Conservation (phyloP, 2,113 vertebrate species). For the Pterophyllum scalare region DNA sequence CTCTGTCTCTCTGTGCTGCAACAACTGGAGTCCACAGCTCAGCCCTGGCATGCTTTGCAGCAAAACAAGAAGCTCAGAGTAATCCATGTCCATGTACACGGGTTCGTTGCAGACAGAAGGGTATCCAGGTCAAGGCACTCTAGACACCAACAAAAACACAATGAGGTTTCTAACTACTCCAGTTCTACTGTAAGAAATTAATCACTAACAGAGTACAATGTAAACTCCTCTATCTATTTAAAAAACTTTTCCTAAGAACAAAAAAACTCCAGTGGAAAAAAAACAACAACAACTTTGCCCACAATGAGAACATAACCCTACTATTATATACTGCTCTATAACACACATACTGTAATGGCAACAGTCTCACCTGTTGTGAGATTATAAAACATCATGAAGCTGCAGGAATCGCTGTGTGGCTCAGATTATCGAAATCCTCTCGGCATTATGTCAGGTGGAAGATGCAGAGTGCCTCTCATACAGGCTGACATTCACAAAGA, state of each 20-base stretch:
- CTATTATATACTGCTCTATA: conserved; percentile 14
- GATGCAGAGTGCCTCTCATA: conserved; percentile 23
- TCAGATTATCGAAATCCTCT: conserved; percentile 46
- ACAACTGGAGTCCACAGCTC: conserved; percentile 33
- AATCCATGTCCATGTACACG: conserved; percentile 47
- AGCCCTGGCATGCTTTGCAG: conserved; percentile 29
- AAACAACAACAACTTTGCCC: neutral
- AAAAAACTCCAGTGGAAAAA: neutral
- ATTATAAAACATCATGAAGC: conserved; percentile 51
- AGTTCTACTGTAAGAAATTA: neutral
- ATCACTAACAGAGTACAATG: neutral
- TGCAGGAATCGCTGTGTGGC: conserved; percentile 22
- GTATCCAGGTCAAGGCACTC: conserved; percentile 18
- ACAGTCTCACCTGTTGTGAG: conserved; percentile 53
- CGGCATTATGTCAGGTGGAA: conserved; percentile 27
- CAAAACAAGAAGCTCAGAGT: conserved; percentile 57
- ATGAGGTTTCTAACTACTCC: neutral
- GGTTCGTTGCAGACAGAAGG: conserved; percentile 42
- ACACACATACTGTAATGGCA: conserved; percentile 1
- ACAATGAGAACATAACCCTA: neutral
- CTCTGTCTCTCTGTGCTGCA: conserved; percentile 17
- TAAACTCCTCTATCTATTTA: neutral
- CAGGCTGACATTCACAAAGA: conserved; percentile 44
- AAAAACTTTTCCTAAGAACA: neutral
- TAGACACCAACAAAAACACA: conserved; percentile 12